phyloP scores from a whole-genome alignment of 2,888 invertebrate species.

The Sinodicranocentrus sp. region DNA sequence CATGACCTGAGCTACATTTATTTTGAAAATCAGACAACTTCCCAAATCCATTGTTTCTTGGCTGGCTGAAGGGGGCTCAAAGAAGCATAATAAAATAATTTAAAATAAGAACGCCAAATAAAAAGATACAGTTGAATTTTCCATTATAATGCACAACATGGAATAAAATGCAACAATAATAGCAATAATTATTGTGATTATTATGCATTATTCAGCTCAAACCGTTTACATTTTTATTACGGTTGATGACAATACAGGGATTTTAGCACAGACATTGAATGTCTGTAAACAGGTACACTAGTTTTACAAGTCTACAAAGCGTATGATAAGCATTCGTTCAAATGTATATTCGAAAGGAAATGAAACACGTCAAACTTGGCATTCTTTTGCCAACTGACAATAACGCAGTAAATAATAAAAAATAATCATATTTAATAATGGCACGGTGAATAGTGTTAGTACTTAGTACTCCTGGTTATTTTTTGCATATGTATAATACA shows the following conservation, averaged over 20 bases:
- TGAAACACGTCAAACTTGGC: slow-evolving; percentile 60
- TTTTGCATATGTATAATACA: slow-evolving; percentile 3
- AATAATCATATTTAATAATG: slow-evolving; percentile 24
- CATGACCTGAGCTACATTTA: neutral
- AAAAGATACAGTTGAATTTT: slow-evolving; percentile 32
- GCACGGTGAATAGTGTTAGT: too few relatives aligned
- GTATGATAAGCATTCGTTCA: too few relatives aligned
- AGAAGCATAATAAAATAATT: slow-evolving; percentile 18
- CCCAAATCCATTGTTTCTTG: slow-evolving; percentile 30
- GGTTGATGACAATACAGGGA: slow-evolving; percentile 35
- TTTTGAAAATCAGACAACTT: slow-evolving; percentile 10
- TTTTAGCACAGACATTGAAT: neutral
- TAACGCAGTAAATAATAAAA: slow-evolving; percentile 30
- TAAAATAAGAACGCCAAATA: slow-evolving; percentile 36
- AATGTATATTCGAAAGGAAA: slow-evolving; percentile 29
- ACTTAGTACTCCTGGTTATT: too few relatives aligned
- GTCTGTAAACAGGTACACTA: too few relatives aligned
- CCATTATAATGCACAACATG: slow-evolving; percentile 16
- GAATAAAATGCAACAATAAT: slow-evolving; percentile 29
- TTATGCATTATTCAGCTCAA: slow-evolving; percentile 55
- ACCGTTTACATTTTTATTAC: slow-evolving; percentile 52
- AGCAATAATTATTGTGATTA: slow-evolving; percentile 46
- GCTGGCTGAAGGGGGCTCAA: slow-evolving; percentile 12
- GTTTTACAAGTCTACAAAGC: too few relatives aligned
- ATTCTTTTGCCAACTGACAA: slow-evolving; percentile 40